Evolutionary conservation across 2,797 vertebrate genomes (phyloP).

Genomic region (Myotis daubentonii): DNA sequence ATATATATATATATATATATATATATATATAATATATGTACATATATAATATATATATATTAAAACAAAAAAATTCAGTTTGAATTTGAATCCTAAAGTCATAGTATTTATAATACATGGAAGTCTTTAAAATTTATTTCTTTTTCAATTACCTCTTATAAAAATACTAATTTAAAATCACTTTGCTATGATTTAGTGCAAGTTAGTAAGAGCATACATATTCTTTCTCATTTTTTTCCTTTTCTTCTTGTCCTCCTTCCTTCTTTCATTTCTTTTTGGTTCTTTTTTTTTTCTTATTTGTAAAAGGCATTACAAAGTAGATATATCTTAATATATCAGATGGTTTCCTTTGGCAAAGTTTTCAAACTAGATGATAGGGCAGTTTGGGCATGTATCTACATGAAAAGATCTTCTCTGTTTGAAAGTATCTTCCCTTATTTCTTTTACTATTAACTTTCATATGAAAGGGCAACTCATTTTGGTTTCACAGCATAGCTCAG

Average conservation of each 20-base stretch:
- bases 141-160: neutral
- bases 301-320: neutral
- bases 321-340: neutral
- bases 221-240: neutral
- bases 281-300: neutral
- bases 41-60: neutral
- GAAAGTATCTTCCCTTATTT: neutral
- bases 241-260: neutral
- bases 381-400: neutral
- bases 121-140: conserved; percentile 12
- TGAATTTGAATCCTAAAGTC: conserved; percentile 22
- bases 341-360: neutral
- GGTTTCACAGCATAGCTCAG: neutral
- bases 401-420: neutral
- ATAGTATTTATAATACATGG: neutral
- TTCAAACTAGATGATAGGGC: neutral
- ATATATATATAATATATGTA: too few species aligned
- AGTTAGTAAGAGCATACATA: neutral
- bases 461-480: neutral
- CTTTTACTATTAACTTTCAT: neutral
- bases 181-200: neutral
- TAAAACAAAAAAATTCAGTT: neutral
- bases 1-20: too few species aligned
- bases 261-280: neutral
- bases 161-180: conserved; percentile 14